Base-by-base conservation (phyloP, 2,888 invertebrate species). In the Caenorhabditis sp. region DNA sequence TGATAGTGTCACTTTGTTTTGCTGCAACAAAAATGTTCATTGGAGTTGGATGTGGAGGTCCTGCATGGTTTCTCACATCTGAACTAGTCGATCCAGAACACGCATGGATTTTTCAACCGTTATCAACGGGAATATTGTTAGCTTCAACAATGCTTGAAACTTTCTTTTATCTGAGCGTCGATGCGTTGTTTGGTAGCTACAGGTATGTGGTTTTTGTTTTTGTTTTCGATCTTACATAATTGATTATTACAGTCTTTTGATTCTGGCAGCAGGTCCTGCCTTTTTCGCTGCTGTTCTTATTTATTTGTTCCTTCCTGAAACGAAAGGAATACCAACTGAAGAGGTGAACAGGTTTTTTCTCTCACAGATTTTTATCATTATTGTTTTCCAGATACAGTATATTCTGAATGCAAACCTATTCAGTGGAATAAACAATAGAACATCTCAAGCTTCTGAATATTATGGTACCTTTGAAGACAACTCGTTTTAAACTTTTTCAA, bases 51-150 rank as follows among this genome's bases (percentile, higher is more conserved):
- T 84, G 85, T 31, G 86, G 86, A 2, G 86, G 83, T 1, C 86
- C 86, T 0, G 85, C 86, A 1, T 86, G 86, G 86, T 86, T 86
- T 69, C 74, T 86, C 58, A 86, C 85, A 10, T 86, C 86, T 1
- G 86, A 86, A 66, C 69, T 86, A 43, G 86, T 79, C 5, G 66
- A 66, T 21, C 76, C 77, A n/a, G 67, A 75, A 10, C 69, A 74
- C 26, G 76, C 69, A 2, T 81, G 76, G 59, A 64, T 82, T 1
- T 82, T 81, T 49, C 86, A 86, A 69, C 78, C 86, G 1, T 60
- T 86, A 14, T 82, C 81, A 14, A 86, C 86, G 6, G 86, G 85
- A 8, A 65, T 81, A 21, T 72, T 83, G 12, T 73, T 82, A 24
- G 66, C 75, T 23, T 71, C 77, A 6, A 79, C 78, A 4, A 85